A percentile compares a stretch with the other conserved stretches of the same genome.
These are phyloP conservation scores for Ciconia boyciana DNA, from an alignment of 2,113 vertebrate genomes.

Conservation along the genomic window DNA sequence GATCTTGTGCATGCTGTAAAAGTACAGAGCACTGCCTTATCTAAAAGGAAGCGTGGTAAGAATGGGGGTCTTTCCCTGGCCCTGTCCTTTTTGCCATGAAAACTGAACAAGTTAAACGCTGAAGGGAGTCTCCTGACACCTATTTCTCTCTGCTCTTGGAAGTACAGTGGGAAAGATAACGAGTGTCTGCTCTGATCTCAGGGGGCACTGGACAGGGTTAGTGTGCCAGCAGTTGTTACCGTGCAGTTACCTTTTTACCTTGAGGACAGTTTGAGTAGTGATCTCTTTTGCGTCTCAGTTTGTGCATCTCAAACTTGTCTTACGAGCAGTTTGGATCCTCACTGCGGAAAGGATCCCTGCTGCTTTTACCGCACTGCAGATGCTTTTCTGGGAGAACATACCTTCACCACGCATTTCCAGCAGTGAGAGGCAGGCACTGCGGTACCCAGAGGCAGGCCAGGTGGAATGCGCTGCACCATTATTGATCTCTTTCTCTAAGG, in stretches of 20 bases:
- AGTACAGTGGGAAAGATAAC: background rate
- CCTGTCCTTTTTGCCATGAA: background rate
- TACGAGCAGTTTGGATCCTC: background rate
- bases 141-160: background rate
- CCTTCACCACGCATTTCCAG: background rate
- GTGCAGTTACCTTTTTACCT: background rate
- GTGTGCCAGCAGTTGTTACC: background rate
- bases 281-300: background rate
- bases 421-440: background rate
- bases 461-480: background rate
- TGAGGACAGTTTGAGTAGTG: background rate
- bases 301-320: background rate
- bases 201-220: background rate
- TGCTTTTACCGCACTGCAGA: background rate
- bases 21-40: background rate
- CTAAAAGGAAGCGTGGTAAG: background rate
- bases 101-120: background rate
- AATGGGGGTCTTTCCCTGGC: background rate
- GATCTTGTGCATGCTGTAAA: background rate
- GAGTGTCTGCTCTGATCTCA: fast-evolving
- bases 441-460: background rate
- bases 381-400: background rate
- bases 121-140: background rate
- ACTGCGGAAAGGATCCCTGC: background rate
- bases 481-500: background rate